phyloP scores from a whole-genome alignment of 2,797 vertebrate genomes.

The Anabas testudineus region DNA sequence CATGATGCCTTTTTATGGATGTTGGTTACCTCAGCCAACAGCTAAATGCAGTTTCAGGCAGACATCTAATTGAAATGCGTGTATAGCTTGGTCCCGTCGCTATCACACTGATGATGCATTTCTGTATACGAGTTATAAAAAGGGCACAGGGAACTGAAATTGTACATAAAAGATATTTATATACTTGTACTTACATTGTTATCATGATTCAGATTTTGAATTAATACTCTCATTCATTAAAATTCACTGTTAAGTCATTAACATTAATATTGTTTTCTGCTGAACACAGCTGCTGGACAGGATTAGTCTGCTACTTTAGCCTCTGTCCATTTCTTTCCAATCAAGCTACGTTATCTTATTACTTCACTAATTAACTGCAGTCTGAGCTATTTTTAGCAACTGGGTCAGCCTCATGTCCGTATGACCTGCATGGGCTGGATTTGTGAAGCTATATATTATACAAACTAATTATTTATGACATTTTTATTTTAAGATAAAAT shows the following conservation, averaged over 20 bases:
- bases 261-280: not conserved
- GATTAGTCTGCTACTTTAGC: slow-evolving; percentile 51
- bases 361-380: slow-evolving; percentile 76
- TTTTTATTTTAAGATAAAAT: not conserved
- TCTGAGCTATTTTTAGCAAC: slow-evolving; percentile 73
- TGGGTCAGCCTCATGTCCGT: slow-evolving; percentile 58
- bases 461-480: slow-evolving; percentile 24
- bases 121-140: slow-evolving; percentile 26
- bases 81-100: slow-evolving; percentile 3
- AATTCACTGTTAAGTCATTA: not conserved
- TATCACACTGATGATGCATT: slow-evolving; percentile 29
- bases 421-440: slow-evolving; percentile 61
- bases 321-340: slow-evolving; percentile 65
- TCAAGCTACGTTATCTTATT: slow-evolving; percentile 73
- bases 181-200: not conserved
- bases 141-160: slow-evolving; percentile 1
- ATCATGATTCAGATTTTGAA: not conserved
- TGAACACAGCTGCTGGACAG: slow-evolving; percentile 44
- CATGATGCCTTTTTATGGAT: slow-evolving; percentile 53
- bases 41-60: slow-evolving; percentile 38
- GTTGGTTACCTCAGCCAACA: slow-evolving; percentile 32
- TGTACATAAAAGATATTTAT: not conserved
- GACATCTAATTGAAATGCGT: slow-evolving; percentile 48
- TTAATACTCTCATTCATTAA: not conserved
- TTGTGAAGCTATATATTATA: slow-evolving; percentile 13